phyloP scores from a whole-genome alignment of 2,797 vertebrate genomes.

The Catharus ustulatus region DNA sequence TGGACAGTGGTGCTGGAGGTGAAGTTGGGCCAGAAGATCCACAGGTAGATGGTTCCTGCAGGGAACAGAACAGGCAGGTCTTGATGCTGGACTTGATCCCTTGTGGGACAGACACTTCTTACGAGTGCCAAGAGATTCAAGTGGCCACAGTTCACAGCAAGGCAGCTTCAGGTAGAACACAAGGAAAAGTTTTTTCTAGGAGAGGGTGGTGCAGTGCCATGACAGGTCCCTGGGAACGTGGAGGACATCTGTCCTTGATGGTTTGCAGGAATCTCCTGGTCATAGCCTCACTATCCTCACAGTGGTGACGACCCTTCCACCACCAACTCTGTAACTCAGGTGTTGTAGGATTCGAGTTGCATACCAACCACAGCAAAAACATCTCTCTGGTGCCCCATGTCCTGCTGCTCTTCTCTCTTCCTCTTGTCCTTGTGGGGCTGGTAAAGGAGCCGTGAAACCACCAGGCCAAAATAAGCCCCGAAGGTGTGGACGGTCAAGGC shows the following conservation, averaged over 20 bases:
- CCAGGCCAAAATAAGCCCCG: conserved; percentile 91
- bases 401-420: conserved; percentile 81
- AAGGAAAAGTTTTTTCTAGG: neutral
- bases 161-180: neutral
- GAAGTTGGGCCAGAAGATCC: conserved; percentile 97
- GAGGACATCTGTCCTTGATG: neutral
- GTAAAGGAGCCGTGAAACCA: conserved; percentile 84
- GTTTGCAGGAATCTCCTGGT: neutral
- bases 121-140: no score
- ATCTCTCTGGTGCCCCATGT: conserved; percentile 81
- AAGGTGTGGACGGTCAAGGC: conserved; percentile 94
- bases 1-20: conserved; percentile 81
- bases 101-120: neutral
- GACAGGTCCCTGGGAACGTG: neutral
- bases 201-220: neutral
- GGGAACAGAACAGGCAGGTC: neutral
- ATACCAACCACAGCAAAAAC: conserved; percentile 90
- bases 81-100: neutral
- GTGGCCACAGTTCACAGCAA: neutral
- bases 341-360: neutral
- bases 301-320: neutral
- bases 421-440: conserved; percentile 79
- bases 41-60: conserved; percentile 89
- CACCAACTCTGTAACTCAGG: accelerated
- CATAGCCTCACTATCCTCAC: neutral